These are phyloP conservation scores for Lophura nycthemera DNA, from an alignment of 2,113 vertebrate genomes.

Conservation along the genomic window DNA sequence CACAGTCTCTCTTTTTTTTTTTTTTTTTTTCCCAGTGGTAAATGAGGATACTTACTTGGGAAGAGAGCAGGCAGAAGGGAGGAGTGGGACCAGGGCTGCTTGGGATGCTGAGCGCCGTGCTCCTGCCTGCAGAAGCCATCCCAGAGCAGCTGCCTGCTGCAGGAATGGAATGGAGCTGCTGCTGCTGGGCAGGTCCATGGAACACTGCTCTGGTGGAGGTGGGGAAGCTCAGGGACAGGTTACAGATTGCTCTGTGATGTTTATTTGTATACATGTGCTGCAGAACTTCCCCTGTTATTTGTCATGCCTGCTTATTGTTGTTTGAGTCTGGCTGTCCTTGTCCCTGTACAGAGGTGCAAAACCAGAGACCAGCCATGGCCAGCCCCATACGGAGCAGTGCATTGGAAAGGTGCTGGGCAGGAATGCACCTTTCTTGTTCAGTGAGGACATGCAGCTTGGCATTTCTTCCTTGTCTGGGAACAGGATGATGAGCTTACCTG, in stretches of 20 bases:
- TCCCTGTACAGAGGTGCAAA: not conserved
- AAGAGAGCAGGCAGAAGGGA: not conserved
- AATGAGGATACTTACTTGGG: not conserved
- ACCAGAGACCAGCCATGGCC: not conserved
- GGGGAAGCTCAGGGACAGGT: not conserved
- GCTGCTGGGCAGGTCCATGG: not conserved
- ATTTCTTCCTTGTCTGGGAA: not conserved
- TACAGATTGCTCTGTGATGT: fast-evolving
- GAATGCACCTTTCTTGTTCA: not conserved
- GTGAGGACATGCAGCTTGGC: not conserved
- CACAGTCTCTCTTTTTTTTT: not conserved
- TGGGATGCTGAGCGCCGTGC: fast-evolving
- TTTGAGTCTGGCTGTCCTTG: not conserved
- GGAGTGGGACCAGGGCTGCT: not conserved
- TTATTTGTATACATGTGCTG: not conserved
- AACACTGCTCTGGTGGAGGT: not conserved
- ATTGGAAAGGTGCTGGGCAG: not conserved
- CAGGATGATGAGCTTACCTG: not conserved
- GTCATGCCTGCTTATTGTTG: not conserved
- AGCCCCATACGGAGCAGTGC: not conserved
- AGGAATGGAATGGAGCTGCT: not conserved
- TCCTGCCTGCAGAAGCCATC: not conserved
- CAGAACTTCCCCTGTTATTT: not conserved
- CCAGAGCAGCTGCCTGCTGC: not conserved
- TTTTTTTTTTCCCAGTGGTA: not conserved